phyloP scores from a whole-genome alignment of 2,113 vertebrate genomes.

The Strix uralensis region DNA sequence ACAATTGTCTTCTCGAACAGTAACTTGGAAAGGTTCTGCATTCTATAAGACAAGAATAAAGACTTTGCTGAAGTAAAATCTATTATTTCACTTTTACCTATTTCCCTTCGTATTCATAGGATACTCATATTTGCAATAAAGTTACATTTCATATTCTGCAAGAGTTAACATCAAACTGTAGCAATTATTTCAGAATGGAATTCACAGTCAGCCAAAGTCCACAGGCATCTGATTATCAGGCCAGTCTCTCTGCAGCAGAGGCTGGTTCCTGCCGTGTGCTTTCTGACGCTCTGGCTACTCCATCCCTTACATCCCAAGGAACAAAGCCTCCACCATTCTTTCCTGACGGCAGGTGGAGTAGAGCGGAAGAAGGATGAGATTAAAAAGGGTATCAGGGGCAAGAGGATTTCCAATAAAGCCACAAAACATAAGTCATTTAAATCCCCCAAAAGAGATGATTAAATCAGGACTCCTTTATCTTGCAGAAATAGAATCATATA shows the following conservation, averaged over 20 bases:
- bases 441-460: background rate
- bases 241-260: background rate
- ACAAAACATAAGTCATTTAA: background rate
- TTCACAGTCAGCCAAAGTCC: background rate
- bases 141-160: background rate
- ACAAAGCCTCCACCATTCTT: background rate
- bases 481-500: background rate
- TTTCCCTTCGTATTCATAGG: background rate
- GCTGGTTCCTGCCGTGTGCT: background rate
- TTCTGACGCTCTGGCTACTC: background rate
- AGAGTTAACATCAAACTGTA: background rate
- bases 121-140: background rate
- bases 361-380: background rate
- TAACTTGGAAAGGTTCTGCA: slow-evolving; percentile 77
- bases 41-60: slow-evolving; percentile 69
- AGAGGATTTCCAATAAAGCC: background rate
- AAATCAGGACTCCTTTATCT: background rate
- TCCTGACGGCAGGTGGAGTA: background rate
- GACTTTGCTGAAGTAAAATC: background rate
- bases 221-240: background rate
- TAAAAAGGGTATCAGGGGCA: background rate
- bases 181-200: background rate
- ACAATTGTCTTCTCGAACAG: slow-evolving; percentile 76
- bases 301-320: background rate
- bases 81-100: background rate